phyloP scores from a whole-genome alignment of 2,113 vertebrate genomes.

The Ciconia boyciana region DNA sequence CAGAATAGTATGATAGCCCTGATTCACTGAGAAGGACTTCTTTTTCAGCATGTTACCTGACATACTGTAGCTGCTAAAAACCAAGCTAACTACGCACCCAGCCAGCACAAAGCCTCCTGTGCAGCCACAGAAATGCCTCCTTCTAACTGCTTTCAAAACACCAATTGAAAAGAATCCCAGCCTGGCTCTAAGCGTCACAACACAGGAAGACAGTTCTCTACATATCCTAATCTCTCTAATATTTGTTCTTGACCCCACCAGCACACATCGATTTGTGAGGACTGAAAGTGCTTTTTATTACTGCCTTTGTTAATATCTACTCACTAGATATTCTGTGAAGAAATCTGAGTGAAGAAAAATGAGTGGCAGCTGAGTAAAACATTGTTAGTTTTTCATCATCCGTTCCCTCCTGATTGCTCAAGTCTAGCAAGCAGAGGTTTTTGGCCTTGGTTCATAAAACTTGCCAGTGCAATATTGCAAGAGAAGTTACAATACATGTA shows the following conservation, averaged over 20 bases:
- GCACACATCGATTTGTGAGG: not conserved
- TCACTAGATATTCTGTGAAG: not conserved
- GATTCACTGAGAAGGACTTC: not conserved
- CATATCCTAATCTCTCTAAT: not conserved
- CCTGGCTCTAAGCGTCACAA: not conserved
- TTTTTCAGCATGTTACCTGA: not conserved
- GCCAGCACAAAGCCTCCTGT: not conserved
- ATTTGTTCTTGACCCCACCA: slow-evolving; percentile 27
- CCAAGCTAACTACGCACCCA: not conserved
- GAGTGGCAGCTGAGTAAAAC: slow-evolving; percentile 45
- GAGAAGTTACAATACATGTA: not conserved
- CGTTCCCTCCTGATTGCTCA: slow-evolving; percentile 30
- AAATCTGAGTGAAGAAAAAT: slow-evolving; percentile 4
- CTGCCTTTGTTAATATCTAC: slow-evolving; percentile 9
- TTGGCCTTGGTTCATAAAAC: slow-evolving; percentile 4
- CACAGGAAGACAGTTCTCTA: not conserved
- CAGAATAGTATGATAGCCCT: not conserved
- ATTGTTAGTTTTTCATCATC: slow-evolving; percentile 59
- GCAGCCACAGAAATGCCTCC: slow-evolving; percentile 13
- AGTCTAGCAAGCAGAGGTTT: slow-evolving; percentile 12
- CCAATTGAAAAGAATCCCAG: not conserved
- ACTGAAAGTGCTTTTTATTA: slow-evolving; percentile 28
- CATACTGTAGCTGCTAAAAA: not conserved
- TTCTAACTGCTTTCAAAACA: slow-evolving; percentile 32
- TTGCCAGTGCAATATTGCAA: slow-evolving; percentile 7